Evolutionary conservation across 2,888 invertebrate genomes (phyloP), one percentile per base, ranked within the genome.

Genomic region (Andrena bicolor): DNA sequence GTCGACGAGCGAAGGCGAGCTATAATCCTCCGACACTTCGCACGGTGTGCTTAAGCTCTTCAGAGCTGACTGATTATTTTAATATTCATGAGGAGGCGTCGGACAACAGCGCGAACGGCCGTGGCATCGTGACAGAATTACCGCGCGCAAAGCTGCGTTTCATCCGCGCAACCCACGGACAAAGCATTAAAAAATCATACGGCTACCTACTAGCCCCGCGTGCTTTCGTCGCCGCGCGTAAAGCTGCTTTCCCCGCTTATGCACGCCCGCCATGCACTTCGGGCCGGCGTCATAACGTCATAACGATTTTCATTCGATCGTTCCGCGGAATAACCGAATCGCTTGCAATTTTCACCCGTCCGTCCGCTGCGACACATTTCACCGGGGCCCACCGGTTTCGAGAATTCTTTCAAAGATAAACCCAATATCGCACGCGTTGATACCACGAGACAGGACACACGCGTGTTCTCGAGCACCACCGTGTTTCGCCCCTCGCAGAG

Each of bases 141-240:
- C 35, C 20, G 16, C 53, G 23, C 13, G 10, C 13, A 16, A 23
- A 7, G 48, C n/a, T 8, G 30, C 10, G 49, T 60, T 66, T 28
- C 48, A 10, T 61, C 60, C 51, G 58, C 30, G 6, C 70, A 26
- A 23, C n/a, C 23, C 13, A 16, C 61, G 41, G 60, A 7, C 10
- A n/a, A 8, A 28, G 26, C 41, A 80, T 78, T 78, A 78, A 78
- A 80, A 78, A 80, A 66, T 71, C 79, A 78, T 66, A 26, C 48
- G 16, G 48, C 53, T 80, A 80, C 71, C 48, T 16, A 32, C 48
- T 80, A 77, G 66, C 77, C 70, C 0, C 80, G 48, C 41, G 23
- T 1, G 51, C 41, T 64, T 69, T 73, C 49, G 56, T 41, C 68
- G 32, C 35, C 49, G 13, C 30, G 26, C 51, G 58, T 28, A 56